Conservation (phyloP, 2,888 invertebrate genomes). For the Hypercompe scribonia region DNA sequence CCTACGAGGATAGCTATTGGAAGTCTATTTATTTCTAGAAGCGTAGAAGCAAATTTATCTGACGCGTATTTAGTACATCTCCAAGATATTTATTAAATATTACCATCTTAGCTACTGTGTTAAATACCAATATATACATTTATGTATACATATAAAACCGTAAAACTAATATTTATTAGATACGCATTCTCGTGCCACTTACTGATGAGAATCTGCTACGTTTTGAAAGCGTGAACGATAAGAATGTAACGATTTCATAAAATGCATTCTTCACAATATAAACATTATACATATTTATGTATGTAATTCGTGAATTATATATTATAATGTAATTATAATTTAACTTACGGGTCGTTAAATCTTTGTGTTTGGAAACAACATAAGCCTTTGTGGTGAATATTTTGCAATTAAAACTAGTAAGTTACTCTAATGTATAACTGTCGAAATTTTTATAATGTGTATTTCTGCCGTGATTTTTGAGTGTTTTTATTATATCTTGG, state of each 20-base stretch:
- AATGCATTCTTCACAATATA: constrained; percentile 2
- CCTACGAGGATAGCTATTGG: background rate
- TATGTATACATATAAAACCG: constrained; percentile 5
- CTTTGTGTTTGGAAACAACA: background rate
- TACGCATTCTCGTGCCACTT: constrained; percentile 36
- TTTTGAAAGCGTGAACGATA: constrained; percentile 21
- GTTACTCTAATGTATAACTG: background rate
- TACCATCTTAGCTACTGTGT: background rate
- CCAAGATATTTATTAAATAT: background rate
- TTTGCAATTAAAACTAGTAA: background rate
- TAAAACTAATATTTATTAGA: constrained; percentile 32
- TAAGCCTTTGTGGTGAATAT: background rate
- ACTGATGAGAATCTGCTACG: constrained; percentile 19
- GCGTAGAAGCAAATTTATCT: background rate
- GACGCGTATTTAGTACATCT: background rate
- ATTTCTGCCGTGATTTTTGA: background rate
- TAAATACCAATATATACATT: background rate
- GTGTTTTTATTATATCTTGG: too few relatives aligned
- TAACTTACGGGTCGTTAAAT: background rate
- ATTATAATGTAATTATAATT: constrained; percentile 2
- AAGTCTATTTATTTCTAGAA: too few relatives aligned
- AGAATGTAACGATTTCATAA: constrained; percentile 10
- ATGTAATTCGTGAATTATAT: background rate
- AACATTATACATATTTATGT: background rate
- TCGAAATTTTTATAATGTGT: background rate